Percentiles rank a stretch among this genome's conserved stretches.
Evolutionary conservation across 2,888 invertebrate genomes (phyloP).

Genomic region (Adineta ricciae): DNA sequence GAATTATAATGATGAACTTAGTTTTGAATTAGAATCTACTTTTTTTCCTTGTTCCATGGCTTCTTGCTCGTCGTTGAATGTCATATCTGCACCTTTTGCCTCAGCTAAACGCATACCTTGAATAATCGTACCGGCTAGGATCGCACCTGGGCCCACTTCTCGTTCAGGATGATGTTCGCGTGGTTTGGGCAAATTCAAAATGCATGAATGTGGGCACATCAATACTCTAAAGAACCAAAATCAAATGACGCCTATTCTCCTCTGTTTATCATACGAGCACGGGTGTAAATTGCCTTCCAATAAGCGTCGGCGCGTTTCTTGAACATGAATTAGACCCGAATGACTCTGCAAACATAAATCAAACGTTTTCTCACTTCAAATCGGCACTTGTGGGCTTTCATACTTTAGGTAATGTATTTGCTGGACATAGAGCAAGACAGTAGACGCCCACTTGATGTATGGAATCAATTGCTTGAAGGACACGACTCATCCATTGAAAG

Average conservation of each 20-base stretch:
- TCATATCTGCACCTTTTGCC: slow-evolving; percentile 86
- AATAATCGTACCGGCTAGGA: slow-evolving; percentile 97
- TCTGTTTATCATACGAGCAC: slow-evolving; percentile 46
- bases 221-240: slow-evolving; percentile 63
- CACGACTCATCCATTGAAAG: slow-evolving; percentile 99
- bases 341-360: slow-evolving; percentile 60
- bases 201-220: slow-evolving; percentile 97
- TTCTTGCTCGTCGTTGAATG: slow-evolving; percentile 1
- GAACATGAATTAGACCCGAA: slow-evolving; percentile 90
- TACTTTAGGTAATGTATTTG: slow-evolving; percentile 89
- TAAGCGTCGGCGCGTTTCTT: slow-evolving; percentile 88
- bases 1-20: no score
- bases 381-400: no score
- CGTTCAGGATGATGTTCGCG: slow-evolving; percentile 89
- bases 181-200: slow-evolving; percentile 95
- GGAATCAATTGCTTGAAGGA: slow-evolving; percentile 94
- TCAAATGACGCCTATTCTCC: no score
- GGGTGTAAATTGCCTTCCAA: slow-evolving; percentile 91
- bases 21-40: neutral
- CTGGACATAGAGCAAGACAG: slow-evolving; percentile 90
- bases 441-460: slow-evolving; percentile 98
- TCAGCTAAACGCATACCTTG: slow-evolving; percentile 93
- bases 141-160: slow-evolving; percentile 98
- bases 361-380: no score
- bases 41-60: neutral